Base-by-base conservation (phyloP, 2,888 invertebrate species). In the Peribatodes rhomboidaria region DNA sequence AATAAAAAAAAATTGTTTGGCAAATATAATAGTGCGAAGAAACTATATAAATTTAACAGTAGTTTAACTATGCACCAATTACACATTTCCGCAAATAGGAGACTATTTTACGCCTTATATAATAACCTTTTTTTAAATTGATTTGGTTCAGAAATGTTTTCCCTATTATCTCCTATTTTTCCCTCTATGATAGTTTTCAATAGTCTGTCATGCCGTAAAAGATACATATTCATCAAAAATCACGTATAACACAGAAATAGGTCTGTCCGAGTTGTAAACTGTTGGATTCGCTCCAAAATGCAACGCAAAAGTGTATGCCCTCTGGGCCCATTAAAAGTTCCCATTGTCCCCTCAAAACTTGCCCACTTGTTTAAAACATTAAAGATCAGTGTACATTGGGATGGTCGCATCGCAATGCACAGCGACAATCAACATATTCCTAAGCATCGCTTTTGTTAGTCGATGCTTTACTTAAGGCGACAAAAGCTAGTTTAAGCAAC, bases 261-360 rank as follows among this genome's bases (percentile, higher is more conserved):
- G 61, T 61, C 71, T 68, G 70, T 64, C 68, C 54, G 64, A 73
- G 68, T 64, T 65, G 63, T 67, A 67, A 71, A 74, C 72, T 70
- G 77, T 80, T 85, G 85, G 84, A 84, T 74, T 73, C 74, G 71
- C 72, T 83, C 83, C 86, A 85, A 80, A 78, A 79, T 76, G 64
- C 65, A 64, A 57, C 44, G 77, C 74, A 75, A 69, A 71, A 75
- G 79, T 78, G 69, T 79, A 74, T 78, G 75, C 82, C 84, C 85
- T 68, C 80, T 78, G 82, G 86, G 83, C 82, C 87, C 85, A 88
- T 89, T 89, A 89, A 88, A 89, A 89, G 81, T 89, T 88, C 68
- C 69, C 73, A 76, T 80, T 78, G 72, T 79, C 68, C 75, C 77
- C 82, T 76, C 81, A 76, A 76, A 83, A 79, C 80, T 80, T 65